Evolutionary conservation across 2,113 vertebrate species (phyloP), one percentile per base, ranked within the genome.

Genomic region (Neodon shergylaensis): DNA sequence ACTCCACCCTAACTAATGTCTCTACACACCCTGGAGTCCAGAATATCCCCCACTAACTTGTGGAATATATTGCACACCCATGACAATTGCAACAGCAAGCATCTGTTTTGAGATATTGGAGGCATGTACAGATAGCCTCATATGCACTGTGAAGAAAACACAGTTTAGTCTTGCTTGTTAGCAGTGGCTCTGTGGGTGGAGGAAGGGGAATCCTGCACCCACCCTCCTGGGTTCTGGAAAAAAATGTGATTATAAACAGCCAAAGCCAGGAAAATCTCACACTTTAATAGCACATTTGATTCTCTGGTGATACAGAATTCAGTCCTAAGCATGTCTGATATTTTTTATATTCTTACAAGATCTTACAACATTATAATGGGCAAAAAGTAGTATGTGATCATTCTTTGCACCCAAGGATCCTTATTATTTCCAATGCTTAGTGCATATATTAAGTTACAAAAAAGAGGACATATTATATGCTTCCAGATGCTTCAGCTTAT

Each of bases 111-210:
- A 49, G 91, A 95, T 96, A 78, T 81, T 87, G 82, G 83, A 94
- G 44, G 70, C 85, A 16, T 92, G 10, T 63, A 85, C 47, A 95
- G 89, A 95, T 91, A 83, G 88, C 82, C 33, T 26, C 83, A 95
- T 61, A 92, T 82, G 88, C 77, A 81, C 36, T 52, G 39, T 95
- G 31, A 28, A 21, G 19, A 61, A 92, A 95, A 89, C 33, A 81
- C 49, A 94, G 5, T 92, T 98, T 90, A 83, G 91, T 96, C 97
- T 98, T 96, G 68, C 77, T 95, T 97, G 76, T 96, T 95, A 95
- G 70, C 79, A 94, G 21, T 68, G 49, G 28, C 93, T 95, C 91
- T 31, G 73, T n/a, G 54, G 31, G 28, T 68, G 77, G 58, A 65
- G 61, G 17, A 68, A 89, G 31, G 28, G 42, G 90, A 42, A 93